A percentile compares a stretch with the other conserved stretches of the same genome.
Evolutionary conservation across 2,113 vertebrate genomes (phyloP).

Genomic region (Nibea albiflora): DNA sequence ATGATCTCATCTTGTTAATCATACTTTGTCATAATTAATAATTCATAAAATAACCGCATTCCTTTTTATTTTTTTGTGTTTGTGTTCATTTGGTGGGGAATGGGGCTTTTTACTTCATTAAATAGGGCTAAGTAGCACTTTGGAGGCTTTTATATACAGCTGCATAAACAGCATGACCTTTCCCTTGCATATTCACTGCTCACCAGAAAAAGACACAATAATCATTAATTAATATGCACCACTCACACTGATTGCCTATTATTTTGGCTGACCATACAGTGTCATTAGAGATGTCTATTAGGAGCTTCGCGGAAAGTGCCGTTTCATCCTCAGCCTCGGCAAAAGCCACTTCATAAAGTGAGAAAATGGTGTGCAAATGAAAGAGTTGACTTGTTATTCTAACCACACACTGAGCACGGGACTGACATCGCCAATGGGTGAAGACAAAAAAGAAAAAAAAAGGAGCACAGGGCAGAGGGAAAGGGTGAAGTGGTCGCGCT

Average conservation of each 20-base stretch:
- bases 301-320: not conserved
- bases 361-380: not conserved
- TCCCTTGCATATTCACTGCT: conserved; percentile 44
- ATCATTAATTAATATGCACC: conserved; percentile 53
- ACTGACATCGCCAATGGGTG: conserved; percentile 29
- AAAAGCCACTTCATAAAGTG: conserved; percentile 6
- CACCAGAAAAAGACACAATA: conserved; percentile 51
- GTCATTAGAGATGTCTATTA: conserved; percentile 40
- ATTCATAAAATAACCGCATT: conserved; percentile 35
- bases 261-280: conserved; percentile 62
- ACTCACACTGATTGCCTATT: conserved; percentile 57
- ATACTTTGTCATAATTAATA: conserved; percentile 42
- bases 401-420: conserved; percentile 17
- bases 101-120: conserved; percentile 45
- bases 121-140: conserved; percentile 54
- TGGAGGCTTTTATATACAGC: conserved; percentile 46
- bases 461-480: not conserved
- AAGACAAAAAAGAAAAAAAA: conserved; percentile 1
- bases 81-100: conserved; percentile 38
- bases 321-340: not conserved
- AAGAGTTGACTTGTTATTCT: conserved; percentile 32
- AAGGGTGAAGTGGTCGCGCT: conserved; percentile 10
- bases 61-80: conserved; percentile 9
- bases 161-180: conserved; percentile 53
- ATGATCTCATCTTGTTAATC: conserved; percentile 54